Conservation (phyloP, 2,888 invertebrate genomes). For the Rhagonycha fulva region DNA sequence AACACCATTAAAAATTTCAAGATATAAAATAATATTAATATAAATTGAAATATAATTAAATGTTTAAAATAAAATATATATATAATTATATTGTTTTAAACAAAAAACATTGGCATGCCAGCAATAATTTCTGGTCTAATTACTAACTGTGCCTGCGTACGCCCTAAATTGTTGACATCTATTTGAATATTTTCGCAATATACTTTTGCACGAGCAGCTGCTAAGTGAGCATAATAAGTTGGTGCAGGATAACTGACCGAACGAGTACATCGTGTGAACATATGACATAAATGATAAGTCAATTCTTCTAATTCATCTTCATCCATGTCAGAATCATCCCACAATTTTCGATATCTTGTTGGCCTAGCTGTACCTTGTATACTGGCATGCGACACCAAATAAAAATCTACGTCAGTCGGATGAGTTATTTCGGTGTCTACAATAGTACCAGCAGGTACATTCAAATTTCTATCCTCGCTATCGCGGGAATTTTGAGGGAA, state of each 20-base stretch:
- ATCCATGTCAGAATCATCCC: conserved; percentile 74
- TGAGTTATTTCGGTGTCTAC: conserved; percentile 87
- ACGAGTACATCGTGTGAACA: conserved; percentile 83
- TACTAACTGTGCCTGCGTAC: conserved; percentile 57
- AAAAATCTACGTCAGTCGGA: conserved; percentile 86
- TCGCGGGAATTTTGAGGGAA: conserved; percentile 55
- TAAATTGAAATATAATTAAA: no score
- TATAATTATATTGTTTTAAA: conserved; percentile 55
- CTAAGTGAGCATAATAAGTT: conserved; percentile 86
- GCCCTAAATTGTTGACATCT: conserved; percentile 57
- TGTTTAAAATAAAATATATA: neutral
- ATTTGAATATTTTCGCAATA: conserved; percentile 53
- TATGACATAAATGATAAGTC: conserved; percentile 82
- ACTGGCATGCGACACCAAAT: conserved; percentile 70
- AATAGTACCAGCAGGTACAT: conserved; percentile 81
- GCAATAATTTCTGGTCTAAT: conserved; percentile 61
- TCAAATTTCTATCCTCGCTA: conserved; percentile 62
- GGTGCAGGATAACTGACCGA: conserved; percentile 87
- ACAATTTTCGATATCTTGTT: conserved; percentile 83
- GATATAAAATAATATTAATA: no score
- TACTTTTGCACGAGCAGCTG: conserved; percentile 71
- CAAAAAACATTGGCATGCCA: conserved; percentile 72
- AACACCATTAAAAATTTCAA: no score
- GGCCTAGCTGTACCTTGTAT: conserved; percentile 84
- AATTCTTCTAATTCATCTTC: conserved; percentile 78